Evolutionary conservation across 2,113 vertebrate genomes (phyloP).

Genomic region (Bambusicola thoracicus): DNA sequence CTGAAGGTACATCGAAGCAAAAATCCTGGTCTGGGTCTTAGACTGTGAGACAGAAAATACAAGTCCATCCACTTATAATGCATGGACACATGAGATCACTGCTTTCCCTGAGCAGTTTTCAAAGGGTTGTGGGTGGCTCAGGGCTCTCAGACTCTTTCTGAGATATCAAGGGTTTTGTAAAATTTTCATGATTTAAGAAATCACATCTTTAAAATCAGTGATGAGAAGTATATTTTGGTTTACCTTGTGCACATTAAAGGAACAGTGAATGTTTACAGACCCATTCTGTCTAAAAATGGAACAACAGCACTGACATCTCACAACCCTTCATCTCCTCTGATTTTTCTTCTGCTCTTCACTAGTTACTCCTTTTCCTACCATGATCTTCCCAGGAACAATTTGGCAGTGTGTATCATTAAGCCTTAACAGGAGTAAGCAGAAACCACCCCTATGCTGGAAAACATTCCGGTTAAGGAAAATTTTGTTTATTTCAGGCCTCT

Average conservation of each 20-base stretch:
- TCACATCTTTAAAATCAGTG: not conserved
- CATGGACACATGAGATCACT: not conserved
- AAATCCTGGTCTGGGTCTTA: not conserved
- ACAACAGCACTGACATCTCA: not conserved
- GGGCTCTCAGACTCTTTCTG: not conserved
- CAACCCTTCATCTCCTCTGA: not conserved
- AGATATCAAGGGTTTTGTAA: not conserved
- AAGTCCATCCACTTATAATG: not conserved
- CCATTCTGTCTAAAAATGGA: not conserved
- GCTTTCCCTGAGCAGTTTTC: not conserved
- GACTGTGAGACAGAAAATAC: not conserved
- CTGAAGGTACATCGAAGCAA: not conserved
- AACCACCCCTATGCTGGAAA: not conserved
- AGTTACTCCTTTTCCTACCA: not conserved
- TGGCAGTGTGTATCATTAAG: not conserved
- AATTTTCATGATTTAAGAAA: not conserved
- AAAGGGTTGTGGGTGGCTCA: not conserved
- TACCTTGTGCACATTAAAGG: not conserved
- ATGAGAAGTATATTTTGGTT: not conserved
- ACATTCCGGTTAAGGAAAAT: not conserved
- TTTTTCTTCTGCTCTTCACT: not conserved
- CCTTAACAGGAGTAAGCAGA: not conserved
- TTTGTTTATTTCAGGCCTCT: not conserved
- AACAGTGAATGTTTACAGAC: not conserved
- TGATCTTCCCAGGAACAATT: not conserved